Conservation (phyloP, 2,888 invertebrate genomes). For the Campopleginae sp. region DNA sequence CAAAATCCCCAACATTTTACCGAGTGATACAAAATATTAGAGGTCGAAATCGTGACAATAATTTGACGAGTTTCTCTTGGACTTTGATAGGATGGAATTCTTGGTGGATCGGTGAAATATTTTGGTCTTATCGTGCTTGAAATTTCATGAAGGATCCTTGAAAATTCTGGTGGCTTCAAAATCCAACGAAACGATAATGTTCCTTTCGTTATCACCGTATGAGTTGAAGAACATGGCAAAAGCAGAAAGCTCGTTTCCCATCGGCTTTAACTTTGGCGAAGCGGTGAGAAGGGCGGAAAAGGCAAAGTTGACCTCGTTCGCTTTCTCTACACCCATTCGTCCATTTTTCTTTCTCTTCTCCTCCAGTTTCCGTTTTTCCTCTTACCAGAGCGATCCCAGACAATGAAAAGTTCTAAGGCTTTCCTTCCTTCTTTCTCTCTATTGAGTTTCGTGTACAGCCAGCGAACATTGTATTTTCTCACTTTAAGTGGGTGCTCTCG, state of each 20-base stretch:
- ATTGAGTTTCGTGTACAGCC: slow-evolving; percentile 22
- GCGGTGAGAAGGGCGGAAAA: not conserved
- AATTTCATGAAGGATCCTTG: not conserved
- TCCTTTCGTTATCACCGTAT: slow-evolving; percentile 38
- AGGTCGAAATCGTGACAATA: not conserved
- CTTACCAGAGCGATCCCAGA: slow-evolving; percentile 6
- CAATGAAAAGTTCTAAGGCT: slow-evolving; percentile 47
- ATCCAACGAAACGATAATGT: slow-evolving; percentile 37
- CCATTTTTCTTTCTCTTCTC: slow-evolving; percentile 44
- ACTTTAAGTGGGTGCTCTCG: slow-evolving; percentile 23
- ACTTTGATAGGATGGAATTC: slow-evolving; percentile 8
- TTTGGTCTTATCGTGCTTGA: not conserved
- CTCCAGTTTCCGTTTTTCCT: slow-evolving; percentile 8
- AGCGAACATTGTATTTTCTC: slow-evolving; percentile 51
- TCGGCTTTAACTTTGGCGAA: slow-evolving; percentile 50
- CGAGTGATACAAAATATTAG: not conserved
- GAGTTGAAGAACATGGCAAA: slow-evolving; percentile 31
- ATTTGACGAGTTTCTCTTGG: not conserved
- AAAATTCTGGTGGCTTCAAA: slow-evolving; percentile 16
- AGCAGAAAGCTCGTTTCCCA: slow-evolving; percentile 42
- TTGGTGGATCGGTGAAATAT: not conserved
- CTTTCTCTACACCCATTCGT: slow-evolving; percentile 47
- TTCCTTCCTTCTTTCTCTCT: not conserved
- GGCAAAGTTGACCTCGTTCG: slow-evolving; percentile 36
- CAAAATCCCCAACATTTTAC: not conserved